phyloP scores from a whole-genome alignment of 2,888 invertebrate genomes.

The Mesoligia furuncula region DNA sequence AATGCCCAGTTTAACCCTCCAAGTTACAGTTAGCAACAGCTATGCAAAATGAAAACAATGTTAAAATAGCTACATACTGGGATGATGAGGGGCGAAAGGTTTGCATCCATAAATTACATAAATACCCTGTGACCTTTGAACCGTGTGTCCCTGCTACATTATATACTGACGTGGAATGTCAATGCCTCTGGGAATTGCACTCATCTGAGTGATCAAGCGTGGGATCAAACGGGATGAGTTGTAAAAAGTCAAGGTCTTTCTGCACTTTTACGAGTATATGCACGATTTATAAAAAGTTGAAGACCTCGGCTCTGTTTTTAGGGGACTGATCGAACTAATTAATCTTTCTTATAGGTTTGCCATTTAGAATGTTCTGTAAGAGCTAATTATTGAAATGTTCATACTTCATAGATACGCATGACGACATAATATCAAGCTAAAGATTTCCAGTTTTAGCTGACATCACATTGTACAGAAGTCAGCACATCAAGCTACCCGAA shows the following conservation, averaged over 20 bases:
- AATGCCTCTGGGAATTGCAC: slow-evolving; percentile 22
- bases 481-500: too few species aligned
- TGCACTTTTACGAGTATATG: not conserved
- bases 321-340: not conserved
- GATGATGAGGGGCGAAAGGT: slow-evolving; percentile 1
- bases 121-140: slow-evolving; percentile 37
- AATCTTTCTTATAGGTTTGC: too few species aligned
- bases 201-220: slow-evolving; percentile 14
- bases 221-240: not conserved
- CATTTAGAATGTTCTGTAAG: not conserved
- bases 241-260: not conserved
- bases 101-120: slow-evolving; percentile 27
- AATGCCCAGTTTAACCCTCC: not conserved
- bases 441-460: not conserved
- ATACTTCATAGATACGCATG: not conserved
- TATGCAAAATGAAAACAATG: slow-evolving; percentile 11
- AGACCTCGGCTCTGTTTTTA: not conserved
- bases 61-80: not conserved
- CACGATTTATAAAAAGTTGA: not conserved
- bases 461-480: too few species aligned
- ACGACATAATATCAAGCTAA: not conserved
- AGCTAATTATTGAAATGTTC: not conserved
- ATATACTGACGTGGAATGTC: slow-evolving; percentile 21
- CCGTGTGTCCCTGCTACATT: not conserved
- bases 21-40: slow-evolving; percentile 20